These are phyloP conservation scores for Drosophila atroscutellata DNA, from an alignment of 2,888 invertebrate genomes.

Conservation along the genomic window DNA sequence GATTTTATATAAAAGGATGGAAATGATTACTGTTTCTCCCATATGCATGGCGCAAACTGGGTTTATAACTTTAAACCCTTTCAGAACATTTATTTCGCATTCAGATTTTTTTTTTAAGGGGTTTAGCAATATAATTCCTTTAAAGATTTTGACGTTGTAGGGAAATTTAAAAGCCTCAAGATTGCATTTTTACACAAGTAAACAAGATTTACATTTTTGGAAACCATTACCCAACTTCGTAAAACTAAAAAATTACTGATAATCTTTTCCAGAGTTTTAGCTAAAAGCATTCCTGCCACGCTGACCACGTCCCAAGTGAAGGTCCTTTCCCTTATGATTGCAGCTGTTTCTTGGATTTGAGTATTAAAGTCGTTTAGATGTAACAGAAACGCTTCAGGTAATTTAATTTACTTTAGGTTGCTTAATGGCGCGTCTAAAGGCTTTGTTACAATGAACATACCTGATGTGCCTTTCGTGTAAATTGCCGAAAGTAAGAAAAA, in stretches of 20 bases:
- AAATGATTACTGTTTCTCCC: background rate
- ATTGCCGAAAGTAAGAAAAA: constrained; percentile 9
- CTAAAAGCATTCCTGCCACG: background rate
- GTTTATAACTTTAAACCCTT: too few relatives aligned
- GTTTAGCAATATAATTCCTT: background rate
- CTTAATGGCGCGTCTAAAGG: background rate
- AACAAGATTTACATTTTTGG: background rate
- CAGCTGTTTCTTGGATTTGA: background rate
- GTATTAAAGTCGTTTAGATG: background rate
- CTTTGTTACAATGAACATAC: background rate
- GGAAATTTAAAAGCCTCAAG: background rate
- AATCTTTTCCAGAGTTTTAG: background rate
- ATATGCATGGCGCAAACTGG: background rate
- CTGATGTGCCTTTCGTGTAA: background rate
- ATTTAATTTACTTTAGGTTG: background rate
- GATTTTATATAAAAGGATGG: background rate
- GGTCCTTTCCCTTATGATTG: background rate
- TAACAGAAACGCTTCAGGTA: background rate
- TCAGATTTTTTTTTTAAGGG: background rate
- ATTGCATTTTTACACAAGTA: background rate
- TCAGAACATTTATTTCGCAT: background rate
- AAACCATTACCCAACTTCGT: background rate
- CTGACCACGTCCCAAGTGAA: background rate
- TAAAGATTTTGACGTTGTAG: background rate
- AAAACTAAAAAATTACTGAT: background rate